phyloP scores from a whole-genome alignment of 2,888 invertebrate genomes.

The Eugnorisma glareosa region DNA sequence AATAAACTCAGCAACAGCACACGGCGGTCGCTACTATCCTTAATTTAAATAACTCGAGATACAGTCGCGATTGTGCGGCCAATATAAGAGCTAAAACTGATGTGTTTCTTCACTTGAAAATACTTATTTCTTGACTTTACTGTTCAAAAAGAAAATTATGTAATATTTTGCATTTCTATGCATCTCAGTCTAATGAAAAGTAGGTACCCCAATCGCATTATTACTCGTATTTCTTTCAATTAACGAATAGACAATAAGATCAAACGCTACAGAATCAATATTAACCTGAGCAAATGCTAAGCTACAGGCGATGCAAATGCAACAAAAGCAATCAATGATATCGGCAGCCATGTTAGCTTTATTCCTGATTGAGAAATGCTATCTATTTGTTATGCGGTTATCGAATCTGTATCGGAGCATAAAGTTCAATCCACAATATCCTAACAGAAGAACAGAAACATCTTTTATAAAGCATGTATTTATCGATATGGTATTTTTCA shows the following conservation, averaged over 20 bases:
- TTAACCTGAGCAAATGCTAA: background rate
- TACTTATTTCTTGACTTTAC: too few relatives aligned
- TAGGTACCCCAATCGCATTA: background rate
- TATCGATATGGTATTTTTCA: constrained; percentile 3
- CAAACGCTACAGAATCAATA: background rate
- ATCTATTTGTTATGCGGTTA: constrained; percentile 46
- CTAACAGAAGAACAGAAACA: background rate
- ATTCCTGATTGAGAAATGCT: constrained; percentile 38
- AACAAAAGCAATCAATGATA: constrained; percentile 35
- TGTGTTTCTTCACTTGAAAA: background rate
- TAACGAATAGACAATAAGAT: background rate
- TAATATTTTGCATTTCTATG: background rate
- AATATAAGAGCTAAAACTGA: constrained; percentile 60
- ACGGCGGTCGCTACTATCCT: constrained; percentile 31
- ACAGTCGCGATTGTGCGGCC: constrained; percentile 53
- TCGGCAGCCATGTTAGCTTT: constrained; percentile 21
- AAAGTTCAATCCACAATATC: constrained; percentile 23
- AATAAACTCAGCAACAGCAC: background rate
- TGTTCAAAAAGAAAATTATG: background rate
- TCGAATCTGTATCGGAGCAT: constrained; percentile 32
- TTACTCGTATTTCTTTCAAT: background rate
- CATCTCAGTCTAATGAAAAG: background rate
- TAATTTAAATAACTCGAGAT: constrained; percentile 65
- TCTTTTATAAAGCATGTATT: background rate
- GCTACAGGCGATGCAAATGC: constrained; percentile 6